Percentiles rank a stretch among this genome's conserved stretches.
Conservation (phyloP, 2,113 vertebrate genomes). For the Albula glossodonta region DNA sequence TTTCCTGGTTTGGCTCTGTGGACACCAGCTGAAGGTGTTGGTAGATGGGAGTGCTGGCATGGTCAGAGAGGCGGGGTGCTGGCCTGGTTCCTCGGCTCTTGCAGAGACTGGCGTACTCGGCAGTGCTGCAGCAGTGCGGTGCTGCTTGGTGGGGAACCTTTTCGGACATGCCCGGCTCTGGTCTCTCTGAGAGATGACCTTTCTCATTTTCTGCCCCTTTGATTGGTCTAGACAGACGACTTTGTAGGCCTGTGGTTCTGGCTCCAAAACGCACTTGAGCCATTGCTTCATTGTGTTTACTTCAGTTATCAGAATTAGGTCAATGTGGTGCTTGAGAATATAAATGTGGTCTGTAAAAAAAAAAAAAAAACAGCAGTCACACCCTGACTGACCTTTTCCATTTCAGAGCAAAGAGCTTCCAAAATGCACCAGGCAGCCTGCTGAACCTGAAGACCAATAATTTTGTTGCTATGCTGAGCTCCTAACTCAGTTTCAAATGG, state of each 20-base stretch:
- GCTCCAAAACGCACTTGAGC: conserved; percentile 66
- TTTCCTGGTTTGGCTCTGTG: neutral
- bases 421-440: neutral
- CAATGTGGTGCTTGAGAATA: neutral
- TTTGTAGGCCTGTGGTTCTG: conserved; percentile 59
- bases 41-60: neutral
- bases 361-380: neutral
- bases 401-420: neutral
- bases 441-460: neutral
- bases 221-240: conserved; percentile 62
- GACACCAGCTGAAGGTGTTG: neutral
- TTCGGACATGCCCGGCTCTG: conserved; percentile 47
- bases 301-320: neutral
- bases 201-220: conserved; percentile 60
- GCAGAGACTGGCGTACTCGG: conserved; percentile 13
- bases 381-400: neutral
- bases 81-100: neutral
- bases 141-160: conserved; percentile 51
- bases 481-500: neutral
- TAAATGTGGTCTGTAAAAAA: too few species aligned
- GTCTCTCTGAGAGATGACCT: conserved; percentile 65
- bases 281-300: conserved; percentile 34
- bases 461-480: too few species aligned
- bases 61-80: neutral
- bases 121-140: conserved; percentile 46